Percentiles rank a stretch among this genome's conserved stretches.
phyloP scores from a whole-genome alignment of 2,888 invertebrate genomes.

The Drosophila imparisetae region DNA sequence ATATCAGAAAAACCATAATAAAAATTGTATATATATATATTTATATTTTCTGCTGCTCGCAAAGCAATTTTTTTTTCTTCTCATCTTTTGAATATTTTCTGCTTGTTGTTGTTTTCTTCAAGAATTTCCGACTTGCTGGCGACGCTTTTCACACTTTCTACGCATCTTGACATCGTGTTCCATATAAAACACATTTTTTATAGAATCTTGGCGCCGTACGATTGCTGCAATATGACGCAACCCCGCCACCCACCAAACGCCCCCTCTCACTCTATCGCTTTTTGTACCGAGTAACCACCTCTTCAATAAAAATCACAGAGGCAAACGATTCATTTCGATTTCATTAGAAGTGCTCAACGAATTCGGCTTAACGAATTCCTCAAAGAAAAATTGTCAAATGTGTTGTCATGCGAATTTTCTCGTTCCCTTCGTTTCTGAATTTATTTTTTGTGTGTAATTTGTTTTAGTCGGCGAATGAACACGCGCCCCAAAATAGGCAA shows the following conservation, averaged over 20 bases:
- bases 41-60: constrained; percentile 21
- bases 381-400: constrained; percentile 44
- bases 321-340: constrained; percentile 59
- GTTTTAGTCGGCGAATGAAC: constrained; percentile 43
- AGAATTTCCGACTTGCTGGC: constrained; percentile 67
- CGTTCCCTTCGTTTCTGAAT: not conserved
- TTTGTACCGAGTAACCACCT: constrained; percentile 3
- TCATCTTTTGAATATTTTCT: constrained; percentile 29
- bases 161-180: constrained; percentile 62
- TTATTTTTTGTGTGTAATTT: constrained; percentile 22
- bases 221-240: constrained; percentile 62
- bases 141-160: constrained; percentile 68
- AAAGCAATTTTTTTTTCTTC: constrained; percentile 27
- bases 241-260: constrained; percentile 11
- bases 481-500: constrained; percentile 72
- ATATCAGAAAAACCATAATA: constrained; percentile 32
- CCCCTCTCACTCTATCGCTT: not conserved
- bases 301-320: constrained; percentile 12
- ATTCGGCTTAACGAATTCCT: constrained; percentile 45
- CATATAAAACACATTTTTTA: constrained; percentile 57
- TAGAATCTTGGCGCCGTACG: constrained; percentile 76
- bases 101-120: constrained; percentile 38
- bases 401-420: constrained; percentile 24
- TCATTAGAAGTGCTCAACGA: constrained; percentile 50
- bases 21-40: constrained; percentile 41